A percentile compares a stretch with the other conserved stretches of the same genome.
phyloP scores from a whole-genome alignment of 2,113 vertebrate genomes.

The Xenotilapia caudafasciata region DNA sequence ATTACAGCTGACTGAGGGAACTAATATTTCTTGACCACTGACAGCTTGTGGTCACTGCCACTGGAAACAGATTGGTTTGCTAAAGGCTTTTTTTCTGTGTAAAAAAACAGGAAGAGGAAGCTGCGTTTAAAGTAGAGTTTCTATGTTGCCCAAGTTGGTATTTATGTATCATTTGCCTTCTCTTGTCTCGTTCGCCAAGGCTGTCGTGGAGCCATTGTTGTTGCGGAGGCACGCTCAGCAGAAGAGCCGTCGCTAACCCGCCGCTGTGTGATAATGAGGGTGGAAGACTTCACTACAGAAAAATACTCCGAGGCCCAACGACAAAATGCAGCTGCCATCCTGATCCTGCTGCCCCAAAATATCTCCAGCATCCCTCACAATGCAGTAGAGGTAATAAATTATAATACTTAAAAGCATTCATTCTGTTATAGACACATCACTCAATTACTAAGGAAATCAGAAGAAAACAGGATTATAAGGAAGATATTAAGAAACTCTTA shows the following conservation, averaged over 20 bases:
- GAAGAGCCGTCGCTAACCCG: conserved; percentile 66
- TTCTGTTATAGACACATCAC: background rate
- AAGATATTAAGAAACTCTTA: background rate
- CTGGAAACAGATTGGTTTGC: background rate
- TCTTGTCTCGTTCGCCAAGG: conserved; percentile 26
- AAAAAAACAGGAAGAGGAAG: background rate
- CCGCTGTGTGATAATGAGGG: conserved; percentile 72
- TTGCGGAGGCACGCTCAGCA: conserved; percentile 66
- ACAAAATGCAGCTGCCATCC: conserved; percentile 71
- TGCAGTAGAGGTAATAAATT: conserved; percentile 50
- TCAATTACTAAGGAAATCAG: background rate
- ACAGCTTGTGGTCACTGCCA: background rate
- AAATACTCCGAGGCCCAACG: conserved; percentile 58
- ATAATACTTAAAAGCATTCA: background rate
- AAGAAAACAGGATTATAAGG: background rate
- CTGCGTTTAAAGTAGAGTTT: background rate
- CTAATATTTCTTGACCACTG: background rate
- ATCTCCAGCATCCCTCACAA: conserved; percentile 47
- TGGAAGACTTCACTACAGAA: conserved; percentile 66
- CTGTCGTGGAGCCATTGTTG: conserved; percentile 69
- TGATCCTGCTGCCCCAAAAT: conserved; percentile 70
- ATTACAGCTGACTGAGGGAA: background rate
- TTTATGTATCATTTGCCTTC: background rate
- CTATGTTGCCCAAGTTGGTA: background rate
- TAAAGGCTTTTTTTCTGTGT: background rate